These are phyloP conservation scores for Galendromus occidentalis DNA, from an alignment of 1,140 invertebrate genomes.

Conservation along the genomic window DNA sequence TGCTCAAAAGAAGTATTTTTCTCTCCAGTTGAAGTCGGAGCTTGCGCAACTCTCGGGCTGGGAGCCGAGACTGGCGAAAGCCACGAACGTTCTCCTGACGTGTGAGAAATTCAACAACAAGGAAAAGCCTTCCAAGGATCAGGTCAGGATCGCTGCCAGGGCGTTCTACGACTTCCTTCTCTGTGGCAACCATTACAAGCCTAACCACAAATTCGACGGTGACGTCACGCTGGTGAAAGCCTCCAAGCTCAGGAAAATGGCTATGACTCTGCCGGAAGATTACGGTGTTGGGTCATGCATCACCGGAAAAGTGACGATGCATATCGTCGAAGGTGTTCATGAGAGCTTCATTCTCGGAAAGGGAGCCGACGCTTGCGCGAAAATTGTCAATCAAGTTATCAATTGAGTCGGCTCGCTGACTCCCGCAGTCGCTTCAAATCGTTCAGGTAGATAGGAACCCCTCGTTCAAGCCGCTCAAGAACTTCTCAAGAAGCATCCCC, in stretches of 20 bases:
- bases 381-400: background rate
- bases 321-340: background rate
- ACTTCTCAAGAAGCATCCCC: background rate
- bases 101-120: slow-evolving; percentile 23
- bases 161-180: slow-evolving; percentile 55
- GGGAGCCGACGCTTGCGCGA: background rate
- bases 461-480: background rate
- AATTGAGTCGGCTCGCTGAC: background rate
- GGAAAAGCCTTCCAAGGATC: slow-evolving; percentile 25
- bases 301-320: background rate
- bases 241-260: slow-evolving; percentile 40
- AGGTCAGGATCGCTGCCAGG: slow-evolving; percentile 43
- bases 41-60: slow-evolving; percentile 30
- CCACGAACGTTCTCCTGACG: slow-evolving; percentile 26
- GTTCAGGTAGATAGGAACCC: background rate
- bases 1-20: slow-evolving; percentile 10
- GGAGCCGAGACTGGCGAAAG: slow-evolving; percentile 26
- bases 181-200: slow-evolving; percentile 48
- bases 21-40: slow-evolving; percentile 33
- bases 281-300: slow-evolving; percentile 40
- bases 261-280: slow-evolving; percentile 45
- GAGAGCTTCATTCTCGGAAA: slow-evolving; percentile 8
- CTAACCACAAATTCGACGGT: slow-evolving; percentile 41
- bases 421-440: background rate
- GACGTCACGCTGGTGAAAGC: slow-evolving; percentile 55